Evolutionary conservation across 2,888 invertebrate genomes (phyloP).

Genomic region (Dynastes tityus): DNA sequence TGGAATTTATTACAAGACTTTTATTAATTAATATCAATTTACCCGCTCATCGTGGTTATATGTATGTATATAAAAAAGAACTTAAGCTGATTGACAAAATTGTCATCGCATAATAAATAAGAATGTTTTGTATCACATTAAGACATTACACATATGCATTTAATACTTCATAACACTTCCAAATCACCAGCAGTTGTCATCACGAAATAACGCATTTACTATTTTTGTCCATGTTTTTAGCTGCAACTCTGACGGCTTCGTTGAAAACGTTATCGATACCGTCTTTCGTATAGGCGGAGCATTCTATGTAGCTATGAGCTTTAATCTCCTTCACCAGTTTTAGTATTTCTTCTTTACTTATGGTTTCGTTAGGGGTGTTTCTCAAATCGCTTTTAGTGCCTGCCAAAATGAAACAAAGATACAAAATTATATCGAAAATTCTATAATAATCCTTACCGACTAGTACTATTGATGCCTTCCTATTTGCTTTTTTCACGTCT

Average conservation of each 20-base stretch:
- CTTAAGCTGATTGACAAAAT: not conserved
- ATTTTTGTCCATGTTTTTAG: conserved; percentile 28
- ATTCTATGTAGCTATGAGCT: conserved; percentile 64
- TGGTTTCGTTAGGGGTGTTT: conserved; percentile 20
- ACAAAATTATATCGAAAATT: not conserved
- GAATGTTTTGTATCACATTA: conserved; percentile 6
- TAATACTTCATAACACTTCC: not conserved
- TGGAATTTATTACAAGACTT: not conserved
- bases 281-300: conserved; percentile 62
- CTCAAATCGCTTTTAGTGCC: conserved; percentile 38
- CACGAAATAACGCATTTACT: conserved; percentile 31
- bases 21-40: not conserved
- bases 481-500: conserved; percentile 43
- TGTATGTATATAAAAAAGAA: not conserved
- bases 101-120: too few species aligned
- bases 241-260: conserved; percentile 61
- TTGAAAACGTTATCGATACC: conserved; percentile 63
- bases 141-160: not conserved
- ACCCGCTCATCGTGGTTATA: not conserved
- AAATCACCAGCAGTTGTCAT: not conserved
- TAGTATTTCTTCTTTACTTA: conserved; percentile 33
- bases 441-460: conserved; percentile 41
- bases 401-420: not conserved
- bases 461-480: conserved; percentile 43
- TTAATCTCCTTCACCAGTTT: conserved; percentile 46